Evolutionary conservation across 2,888 invertebrate species (phyloP), one percentile per base, ranked within the genome.

Genomic region (Nomada goodeniana): DNA sequence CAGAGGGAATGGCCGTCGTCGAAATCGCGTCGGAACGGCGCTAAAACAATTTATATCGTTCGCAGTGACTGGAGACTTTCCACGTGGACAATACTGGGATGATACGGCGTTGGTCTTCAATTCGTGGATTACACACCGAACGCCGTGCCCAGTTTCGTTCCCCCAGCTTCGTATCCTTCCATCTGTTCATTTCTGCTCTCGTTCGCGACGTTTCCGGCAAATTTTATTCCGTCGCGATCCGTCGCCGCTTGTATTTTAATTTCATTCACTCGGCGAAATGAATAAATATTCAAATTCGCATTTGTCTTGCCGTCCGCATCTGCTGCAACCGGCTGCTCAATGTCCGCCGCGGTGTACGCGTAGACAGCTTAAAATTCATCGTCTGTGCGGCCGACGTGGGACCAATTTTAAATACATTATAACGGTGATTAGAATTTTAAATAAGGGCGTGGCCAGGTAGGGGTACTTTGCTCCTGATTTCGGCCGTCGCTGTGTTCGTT

Each of bases 31-130:
- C 86, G 78, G 80, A 70, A 59, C 59, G 78, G 82, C 87, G 86
- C 89, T 89, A 84, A 89, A 89, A 89, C 89, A 89, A 89, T 89
- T 89, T 89, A 89, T 88, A 87, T 84, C 85, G 83, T 73, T 79
- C 88, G 83, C 65, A 26, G 60, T 57, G 78, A 73, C 57, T n/a
- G 65, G 36, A 23, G 65, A 64, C 78, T 86, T 82, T 82, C 53
- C 88, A 78, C 67, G 71, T 57, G 85, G 80, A 70, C 77, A 80
- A 77, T 64, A 79, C 80, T 64, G 73, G 83, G 71, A 73, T 55
- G 86, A 85, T 77, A 81, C 80, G 63, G 59, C 59, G 53, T 50
- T 55, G 71, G 80, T 68, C 82, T 88, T 90, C 88, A 85, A 89
- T 90, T 90, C 87, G 70, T 44, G 85, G 85, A 89, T 87, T 85